Conservation (phyloP, 1,140 invertebrate genomes). For the Ceratitis capitata region DNA sequence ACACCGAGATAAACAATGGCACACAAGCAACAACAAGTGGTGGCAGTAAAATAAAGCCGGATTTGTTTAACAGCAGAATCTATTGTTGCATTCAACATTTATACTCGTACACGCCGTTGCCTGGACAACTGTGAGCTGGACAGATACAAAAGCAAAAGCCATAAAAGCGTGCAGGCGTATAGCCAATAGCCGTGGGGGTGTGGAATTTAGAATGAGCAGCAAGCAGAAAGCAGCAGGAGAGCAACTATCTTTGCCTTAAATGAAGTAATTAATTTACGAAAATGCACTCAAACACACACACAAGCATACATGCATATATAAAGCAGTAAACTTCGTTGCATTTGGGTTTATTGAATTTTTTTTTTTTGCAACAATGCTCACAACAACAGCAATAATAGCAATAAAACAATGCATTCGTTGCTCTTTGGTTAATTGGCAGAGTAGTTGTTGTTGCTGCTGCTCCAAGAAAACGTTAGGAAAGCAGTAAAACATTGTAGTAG, state of each 20-base stretch:
- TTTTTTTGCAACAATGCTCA: not conserved
- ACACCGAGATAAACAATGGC: not conserved
- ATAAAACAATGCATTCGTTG: not conserved
- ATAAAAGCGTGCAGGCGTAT: not conserved
- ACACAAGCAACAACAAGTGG: not conserved
- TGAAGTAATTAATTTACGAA: slow-evolving; percentile 45
- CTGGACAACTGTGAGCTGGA: not conserved
- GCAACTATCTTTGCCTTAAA: slow-evolving; percentile 38
- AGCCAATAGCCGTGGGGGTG: too few species aligned
- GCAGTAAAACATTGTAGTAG: not conserved
- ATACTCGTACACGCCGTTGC: not conserved
- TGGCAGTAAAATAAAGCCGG: slow-evolving; percentile 7
- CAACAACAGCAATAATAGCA: not conserved
- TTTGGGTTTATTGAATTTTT: not conserved
- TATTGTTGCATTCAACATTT: slow-evolving; percentile 10
- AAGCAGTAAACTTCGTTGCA: too few species aligned
- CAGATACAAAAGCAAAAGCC: not conserved
- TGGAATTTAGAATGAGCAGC: too few species aligned
- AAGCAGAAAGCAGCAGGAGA: not conserved
- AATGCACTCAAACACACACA: slow-evolving; percentile 16
- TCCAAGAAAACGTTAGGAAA: not conserved
- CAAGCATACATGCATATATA: not conserved
- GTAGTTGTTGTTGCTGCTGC: not conserved
- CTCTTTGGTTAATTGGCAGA: slow-evolving; percentile 15
- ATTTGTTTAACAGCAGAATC: slow-evolving; percentile 26